Evolutionary conservation across 2,888 invertebrate genomes (phyloP), one percentile per base, ranked within the genome.

Genomic region (Leucoptera coffeella): DNA sequence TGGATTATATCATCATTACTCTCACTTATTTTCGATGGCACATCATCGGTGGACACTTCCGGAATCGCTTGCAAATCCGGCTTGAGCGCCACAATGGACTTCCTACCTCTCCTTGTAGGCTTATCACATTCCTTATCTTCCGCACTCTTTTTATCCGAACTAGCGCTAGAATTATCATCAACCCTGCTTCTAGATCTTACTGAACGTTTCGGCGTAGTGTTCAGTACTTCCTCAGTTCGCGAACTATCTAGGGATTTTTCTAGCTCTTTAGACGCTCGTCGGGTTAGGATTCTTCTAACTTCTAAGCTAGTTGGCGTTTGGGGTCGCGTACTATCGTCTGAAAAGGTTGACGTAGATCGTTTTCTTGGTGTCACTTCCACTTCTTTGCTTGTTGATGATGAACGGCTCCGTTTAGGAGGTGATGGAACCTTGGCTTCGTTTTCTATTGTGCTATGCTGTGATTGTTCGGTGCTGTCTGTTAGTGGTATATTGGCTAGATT

Each of bases 11-110:
- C 43, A 3, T 42, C 42, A 22, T 27, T 25, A 34, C 40, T 29
- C 36, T 45, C 9, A 36, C 7, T 5, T n/a, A n/a, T n/a, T 28
- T 37, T 29, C 0, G 42, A 34, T 10, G 30, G 10, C 3, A 59
- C 61, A 23, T 62, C 65, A 0, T 42, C 40, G 1, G 43, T 36
- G n/a, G 19, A 23, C 2, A 47, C 47, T 33, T 72, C 71, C 0
- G 71, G 71, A 37, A 71, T 71, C 28, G 60, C 69, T 17, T 65
- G 54, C 30, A 72, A 28, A 15, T 71, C 71, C 0, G 65, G 50
- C 29, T 62, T 67, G 0, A 44, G 45, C 0, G 40, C 42, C 14
- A 62, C 26, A 11, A 48, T 40, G 0, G 62, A 50, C 27, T 56
- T 64, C 21, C 57, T 45, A 1, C 53, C 53, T 29, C 57, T 65